Conservation (phyloP, 2,113 vertebrate genomes). For the Physeter macrocephalus region DNA sequence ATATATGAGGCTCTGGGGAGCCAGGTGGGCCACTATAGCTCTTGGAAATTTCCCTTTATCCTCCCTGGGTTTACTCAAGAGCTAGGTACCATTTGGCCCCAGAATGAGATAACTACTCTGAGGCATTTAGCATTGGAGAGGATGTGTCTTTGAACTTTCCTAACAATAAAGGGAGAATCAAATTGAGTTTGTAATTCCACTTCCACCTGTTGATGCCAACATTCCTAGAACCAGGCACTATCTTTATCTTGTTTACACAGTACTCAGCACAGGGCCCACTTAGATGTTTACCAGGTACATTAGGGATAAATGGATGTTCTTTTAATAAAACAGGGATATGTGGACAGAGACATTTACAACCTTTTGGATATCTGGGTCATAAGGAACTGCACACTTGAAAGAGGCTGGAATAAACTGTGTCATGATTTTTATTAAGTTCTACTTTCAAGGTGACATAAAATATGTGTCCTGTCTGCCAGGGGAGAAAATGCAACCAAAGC, state of each 20-base stretch:
- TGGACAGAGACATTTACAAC: neutral
- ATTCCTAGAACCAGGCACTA: neutral
- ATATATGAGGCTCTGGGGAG: neutral
- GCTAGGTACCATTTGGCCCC: neutral
- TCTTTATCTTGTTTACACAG: slow-evolving; percentile 21
- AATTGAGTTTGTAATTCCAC: neutral
- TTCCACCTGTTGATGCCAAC: neutral
- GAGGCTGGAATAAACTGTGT: neutral
- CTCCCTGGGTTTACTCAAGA: neutral
- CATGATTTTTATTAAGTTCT: slow-evolving; percentile 48
- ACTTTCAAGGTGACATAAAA: slow-evolving; percentile 32
- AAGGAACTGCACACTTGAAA: slow-evolving; percentile 12
- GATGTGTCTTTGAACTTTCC: neutral
- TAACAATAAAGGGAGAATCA: neutral
- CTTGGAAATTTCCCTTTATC: neutral
- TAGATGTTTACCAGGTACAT: neutral
- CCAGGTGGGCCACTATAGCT: neutral
- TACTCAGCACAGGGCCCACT: neutral
- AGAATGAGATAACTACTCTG: neutral
- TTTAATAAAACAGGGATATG: slow-evolving; percentile 5
- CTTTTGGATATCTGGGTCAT: neutral
- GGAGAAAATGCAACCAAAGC: neutral
- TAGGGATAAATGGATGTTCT: neutral
- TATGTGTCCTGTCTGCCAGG: neutral
- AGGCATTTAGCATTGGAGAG: neutral